Evolutionary conservation across 2,888 invertebrate species (phyloP), one percentile per base, ranked within the genome.

Genomic region (Orchesella flavescens): DNA sequence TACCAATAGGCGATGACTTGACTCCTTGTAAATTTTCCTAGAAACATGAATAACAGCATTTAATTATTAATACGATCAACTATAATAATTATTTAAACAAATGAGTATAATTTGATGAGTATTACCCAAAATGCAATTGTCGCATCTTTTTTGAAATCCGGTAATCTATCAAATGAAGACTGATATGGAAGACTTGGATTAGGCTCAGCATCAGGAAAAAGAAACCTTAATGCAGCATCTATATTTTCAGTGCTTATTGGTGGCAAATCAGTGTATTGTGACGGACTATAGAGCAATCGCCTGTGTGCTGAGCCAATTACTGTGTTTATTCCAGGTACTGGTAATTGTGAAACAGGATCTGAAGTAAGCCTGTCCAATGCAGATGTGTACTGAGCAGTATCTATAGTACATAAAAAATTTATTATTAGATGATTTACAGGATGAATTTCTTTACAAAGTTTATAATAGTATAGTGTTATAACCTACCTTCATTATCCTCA

Each of bases 181-280:
- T 89, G 88, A 83, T 91, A 91, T 7, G 90, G 89, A 81, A 89
- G 89, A 88, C 89, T 90, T 89, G 85, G 74, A 61, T 93, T 92
- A 79, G 93, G 92, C 87, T 95, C 94, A 78, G 96, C 95, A 92
- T 97, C 97, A 74, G 97, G 97, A 90, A 97, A 97, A 24, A 97
- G 91, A 90, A 94, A 97, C 89, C 94, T 94, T 71, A 97, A 90
- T 87, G 97, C 92, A 59, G 94, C 93, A 90, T 94, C 93, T 53
- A 97, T 90, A 85, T 94, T 91, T 44, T 94, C 94, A 89, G 94
- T 94, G 15, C 94, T 91, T 89, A 97, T 93, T 0, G 96, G 96
- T 0, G 95, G 95, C 80, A 94, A 93, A n/a, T 89, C 85, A 83
- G 85, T 57, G 84, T 88, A 86, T 74, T 88, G 86, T 65, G 88